Percentiles rank a stretch among this genome's conserved stretches.
Conservation (phyloP, 2,888 invertebrate genomes). For the Tineola bisselliella region DNA sequence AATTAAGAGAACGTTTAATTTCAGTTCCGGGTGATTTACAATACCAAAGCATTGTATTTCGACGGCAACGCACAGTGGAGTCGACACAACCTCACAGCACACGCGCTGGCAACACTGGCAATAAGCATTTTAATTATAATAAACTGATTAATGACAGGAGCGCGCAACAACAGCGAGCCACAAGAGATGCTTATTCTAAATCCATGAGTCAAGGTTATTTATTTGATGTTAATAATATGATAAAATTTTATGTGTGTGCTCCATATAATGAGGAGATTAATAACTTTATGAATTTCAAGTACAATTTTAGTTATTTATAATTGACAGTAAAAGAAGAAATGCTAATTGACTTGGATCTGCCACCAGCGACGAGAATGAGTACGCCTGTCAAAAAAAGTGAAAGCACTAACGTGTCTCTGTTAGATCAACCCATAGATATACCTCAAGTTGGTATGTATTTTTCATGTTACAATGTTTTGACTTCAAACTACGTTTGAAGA, state of each 20-base stretch:
- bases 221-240: too few relatives aligned
- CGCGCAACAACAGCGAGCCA: slow-evolving; percentile 17
- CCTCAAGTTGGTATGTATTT: slow-evolving; percentile 61
- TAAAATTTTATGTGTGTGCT: too few relatives aligned
- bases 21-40: too few relatives aligned
- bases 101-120: slow-evolving; percentile 44
- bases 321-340: slow-evolving; percentile 71
- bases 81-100: slow-evolving; percentile 48
- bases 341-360: slow-evolving; percentile 76
- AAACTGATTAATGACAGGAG: slow-evolving; percentile 79
- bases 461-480: background rate
- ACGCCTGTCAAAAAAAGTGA: slow-evolving; percentile 28
- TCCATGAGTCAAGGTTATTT: slow-evolving; percentile 6
- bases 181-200: background rate
- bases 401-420: slow-evolving; percentile 56
- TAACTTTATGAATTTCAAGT: too few relatives aligned
- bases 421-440: slow-evolving; percentile 80
- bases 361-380: slow-evolving; percentile 52
- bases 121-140: slow-evolving; percentile 83
- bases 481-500: background rate
- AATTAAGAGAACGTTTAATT: too few relatives aligned
- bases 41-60: slow-evolving; percentile 26
- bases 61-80: slow-evolving; percentile 55
- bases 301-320: too few relatives aligned
- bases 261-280: too few relatives aligned